phyloP scores from a whole-genome alignment of 2,888 invertebrate genomes.

The Augiades crinisus region DNA sequence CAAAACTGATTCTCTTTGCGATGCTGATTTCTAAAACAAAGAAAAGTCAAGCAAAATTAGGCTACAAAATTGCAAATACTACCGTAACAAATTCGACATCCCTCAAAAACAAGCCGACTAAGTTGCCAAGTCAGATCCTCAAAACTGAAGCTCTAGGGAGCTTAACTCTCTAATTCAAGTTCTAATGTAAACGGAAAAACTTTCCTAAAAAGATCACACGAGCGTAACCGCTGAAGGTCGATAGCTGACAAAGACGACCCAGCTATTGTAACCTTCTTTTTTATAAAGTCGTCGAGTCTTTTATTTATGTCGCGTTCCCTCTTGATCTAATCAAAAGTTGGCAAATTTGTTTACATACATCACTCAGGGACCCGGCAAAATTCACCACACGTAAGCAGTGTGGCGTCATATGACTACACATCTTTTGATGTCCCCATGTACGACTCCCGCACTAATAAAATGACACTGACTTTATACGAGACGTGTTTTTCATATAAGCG shows the following conservation, averaged over 20 bases:
- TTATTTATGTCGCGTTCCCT: slow-evolving; percentile 59
- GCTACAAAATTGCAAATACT: no score
- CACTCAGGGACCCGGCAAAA: slow-evolving; percentile 50
- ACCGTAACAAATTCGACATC: no score
- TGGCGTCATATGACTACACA: slow-evolving; percentile 54
- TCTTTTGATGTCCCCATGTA: slow-evolving; percentile 66
- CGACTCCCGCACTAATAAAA: slow-evolving; percentile 62
- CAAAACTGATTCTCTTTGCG: no score
- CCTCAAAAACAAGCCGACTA: no score
- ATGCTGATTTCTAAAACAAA: no score
- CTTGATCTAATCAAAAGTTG: slow-evolving; percentile 75
- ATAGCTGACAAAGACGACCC: slow-evolving; percentile 37
- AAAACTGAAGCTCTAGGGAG: slow-evolving; percentile 15
- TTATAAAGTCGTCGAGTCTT: slow-evolving; percentile 37
- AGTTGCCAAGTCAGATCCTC: not conserved
- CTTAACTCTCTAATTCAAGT: slow-evolving; percentile 26
- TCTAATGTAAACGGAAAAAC: slow-evolving; percentile 18
- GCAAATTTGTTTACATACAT: slow-evolving; percentile 75
- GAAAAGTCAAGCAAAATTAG: no score
- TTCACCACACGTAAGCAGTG: slow-evolving; percentile 70
- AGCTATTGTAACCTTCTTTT: slow-evolving; percentile 31
- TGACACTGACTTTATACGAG: slow-evolving; percentile 50
- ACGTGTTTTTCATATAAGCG: slow-evolving; percentile 65
- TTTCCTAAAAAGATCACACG: slow-evolving; percentile 22
- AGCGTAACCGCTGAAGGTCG: slow-evolving; percentile 32